A percentile compares a stretch with the other conserved stretches of the same genome.
Evolutionary conservation across 23 tunicate genomes (phyloP).

Genomic region (Styela clava): DNA sequence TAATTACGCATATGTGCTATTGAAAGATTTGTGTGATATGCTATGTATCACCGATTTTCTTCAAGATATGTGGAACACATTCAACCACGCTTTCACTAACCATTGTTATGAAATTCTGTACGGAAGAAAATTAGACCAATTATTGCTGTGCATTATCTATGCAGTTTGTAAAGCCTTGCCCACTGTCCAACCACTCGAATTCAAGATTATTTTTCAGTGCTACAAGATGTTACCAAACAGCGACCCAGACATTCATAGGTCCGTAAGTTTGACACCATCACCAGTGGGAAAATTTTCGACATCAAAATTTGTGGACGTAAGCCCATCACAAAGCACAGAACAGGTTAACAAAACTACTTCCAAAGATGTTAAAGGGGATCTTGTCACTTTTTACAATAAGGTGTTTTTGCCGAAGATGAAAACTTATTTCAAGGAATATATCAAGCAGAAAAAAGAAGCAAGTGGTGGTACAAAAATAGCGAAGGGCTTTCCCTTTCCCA

Average conservation of each 20-base stretch:
- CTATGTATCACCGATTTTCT: background rate
- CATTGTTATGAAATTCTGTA: background rate
- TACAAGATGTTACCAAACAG: background rate
- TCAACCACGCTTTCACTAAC: background rate
- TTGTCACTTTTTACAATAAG: background rate
- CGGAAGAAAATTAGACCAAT: background rate
- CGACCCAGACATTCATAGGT: background rate
- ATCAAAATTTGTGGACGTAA: too few species aligned
- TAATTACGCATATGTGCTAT: background rate
- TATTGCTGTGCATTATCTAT: background rate
- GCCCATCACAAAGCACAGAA: too few species aligned
- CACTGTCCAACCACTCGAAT: background rate
- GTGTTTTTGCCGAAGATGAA: background rate
- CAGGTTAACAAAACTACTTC: too few species aligned
- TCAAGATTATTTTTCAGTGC: background rate
- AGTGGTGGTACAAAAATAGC: too few species aligned
- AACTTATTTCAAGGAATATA: background rate
- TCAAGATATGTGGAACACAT: background rate
- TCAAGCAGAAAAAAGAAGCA: background rate
- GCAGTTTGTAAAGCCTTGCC: background rate
- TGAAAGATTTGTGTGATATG: background rate
- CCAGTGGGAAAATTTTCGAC: background rate
- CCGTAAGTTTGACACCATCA: background rate
- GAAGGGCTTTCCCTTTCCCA: background rate
- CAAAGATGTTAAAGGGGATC: background rate